These are phyloP conservation scores for Pachyrhynchus sulphureomaculatus DNA, from an alignment of 1,140 invertebrate genomes.

Conservation along the genomic window DNA sequence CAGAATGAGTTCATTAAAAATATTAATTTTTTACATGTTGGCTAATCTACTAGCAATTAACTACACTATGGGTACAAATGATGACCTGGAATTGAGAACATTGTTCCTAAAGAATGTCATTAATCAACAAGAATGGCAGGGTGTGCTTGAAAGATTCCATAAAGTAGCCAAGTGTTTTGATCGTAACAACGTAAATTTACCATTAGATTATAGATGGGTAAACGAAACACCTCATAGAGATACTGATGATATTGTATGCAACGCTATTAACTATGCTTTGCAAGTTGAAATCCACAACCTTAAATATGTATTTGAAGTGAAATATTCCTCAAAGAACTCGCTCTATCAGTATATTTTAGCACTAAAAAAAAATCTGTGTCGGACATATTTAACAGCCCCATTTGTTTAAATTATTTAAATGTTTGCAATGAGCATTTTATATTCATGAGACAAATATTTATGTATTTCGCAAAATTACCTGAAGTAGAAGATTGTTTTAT, in stretches of 20 bases:
- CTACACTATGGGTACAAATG: background rate
- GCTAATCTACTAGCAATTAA: slow-evolving; percentile 13
- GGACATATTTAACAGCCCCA: background rate
- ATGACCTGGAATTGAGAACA: slow-evolving; percentile 6
- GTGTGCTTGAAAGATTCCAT: slow-evolving; percentile 3
- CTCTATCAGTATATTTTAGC: slow-evolving; percentile 12
- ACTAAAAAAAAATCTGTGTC: slow-evolving; percentile 9
- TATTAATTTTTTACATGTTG: slow-evolving; percentile 8
- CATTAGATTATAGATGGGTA: slow-evolving; percentile 14
- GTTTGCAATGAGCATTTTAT: slow-evolving; percentile 1
- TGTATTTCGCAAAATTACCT: background rate
- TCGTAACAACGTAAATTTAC: background rate
- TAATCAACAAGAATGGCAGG: background rate
- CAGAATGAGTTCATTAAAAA: slow-evolving; percentile 15
- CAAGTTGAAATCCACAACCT: slow-evolving; percentile 19
- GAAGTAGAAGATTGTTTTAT: background rate
- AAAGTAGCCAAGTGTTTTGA: slow-evolving; percentile 8
- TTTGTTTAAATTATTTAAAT: slow-evolving; percentile 3
- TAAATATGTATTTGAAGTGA: slow-evolving; percentile 5
- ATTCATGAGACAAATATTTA: slow-evolving; percentile 5
- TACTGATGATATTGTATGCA: background rate
- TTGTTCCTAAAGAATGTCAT: background rate
- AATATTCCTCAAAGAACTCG: slow-evolving; percentile 6
- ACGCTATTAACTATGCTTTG: slow-evolving; percentile 15
- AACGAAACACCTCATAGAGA: background rate